Percentiles rank a stretch among this genome's conserved stretches.
phyloP scores from a whole-genome alignment of 2,113 vertebrate species.

The Cryptotis parvus region DNA sequence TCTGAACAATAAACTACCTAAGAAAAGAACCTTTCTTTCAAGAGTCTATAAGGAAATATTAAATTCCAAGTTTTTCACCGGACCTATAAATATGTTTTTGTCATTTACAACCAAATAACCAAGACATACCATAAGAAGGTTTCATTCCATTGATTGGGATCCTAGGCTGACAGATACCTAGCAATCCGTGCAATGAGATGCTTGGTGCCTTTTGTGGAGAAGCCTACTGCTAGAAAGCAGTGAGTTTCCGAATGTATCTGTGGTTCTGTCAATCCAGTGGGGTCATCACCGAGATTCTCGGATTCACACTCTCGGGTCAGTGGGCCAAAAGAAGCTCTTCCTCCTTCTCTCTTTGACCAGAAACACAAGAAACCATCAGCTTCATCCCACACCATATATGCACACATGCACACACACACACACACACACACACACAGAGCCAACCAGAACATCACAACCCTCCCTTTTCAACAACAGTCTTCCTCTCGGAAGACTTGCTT shows the following conservation, averaged over 20 bases:
- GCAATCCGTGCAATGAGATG: background rate
- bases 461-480: no score
- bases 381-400: no score
- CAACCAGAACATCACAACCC: no score
- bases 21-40: background rate
- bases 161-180: background rate
- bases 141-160: background rate
- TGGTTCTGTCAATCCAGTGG: no score
- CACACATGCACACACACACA: no score
- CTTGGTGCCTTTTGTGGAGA: background rate
- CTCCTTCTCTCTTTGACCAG: background rate
- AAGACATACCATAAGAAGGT: background rate
- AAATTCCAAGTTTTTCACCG: no score
- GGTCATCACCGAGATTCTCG: background rate
- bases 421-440: no score
- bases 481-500: constrained; percentile 86
- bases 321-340: background rate
- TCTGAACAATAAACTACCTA: background rate
- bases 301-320: background rate
- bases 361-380: background rate
- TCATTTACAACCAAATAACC: background rate
- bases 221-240: no score
- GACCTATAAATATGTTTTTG: background rate
- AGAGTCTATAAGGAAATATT: no score
- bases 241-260: no score